Evolutionary conservation across 2,113 vertebrate species (phyloP), one percentile per base, ranked within the genome.

Genomic region (Zeus faber): DNA sequence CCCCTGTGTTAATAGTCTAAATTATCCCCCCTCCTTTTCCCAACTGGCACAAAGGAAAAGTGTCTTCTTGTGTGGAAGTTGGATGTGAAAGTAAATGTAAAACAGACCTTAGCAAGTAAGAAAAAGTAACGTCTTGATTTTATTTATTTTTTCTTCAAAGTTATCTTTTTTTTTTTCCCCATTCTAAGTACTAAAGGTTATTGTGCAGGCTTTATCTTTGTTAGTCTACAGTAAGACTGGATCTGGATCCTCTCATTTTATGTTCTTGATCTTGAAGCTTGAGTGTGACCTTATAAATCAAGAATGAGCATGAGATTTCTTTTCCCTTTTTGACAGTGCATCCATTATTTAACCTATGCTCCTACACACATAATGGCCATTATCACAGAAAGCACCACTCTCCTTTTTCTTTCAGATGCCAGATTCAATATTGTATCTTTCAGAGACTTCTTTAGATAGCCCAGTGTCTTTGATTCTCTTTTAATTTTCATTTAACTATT

Each of bases 281-380:
- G n/a, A n/a, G n/a, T n/a, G n/a, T n/a, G n/a, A n/a, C n/a, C n/a
- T 60, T 39, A 52, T 48, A n/a, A 51, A 49, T 18, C 58, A 25
- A 33, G 44, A 58, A 81, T 70, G 59, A 73, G 49, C 47, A 46
- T 16, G 41, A 58, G 35, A 51, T 62, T 65, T 44, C 49, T n/a
- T 65, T 68, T 61, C 52, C 52, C 69, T 63, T 58, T 37, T 77
- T 45, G 62, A 54, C 51, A 54, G 37, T 49, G 29, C 29, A 54
- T 81, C 33, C 61, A 70, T 77, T 77, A 72, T 78, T 80, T 58
- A 74, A 54, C 49, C 48, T 58, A 35, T 23, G 23, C 54, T 65
- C 50, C 54, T 74, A 70, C 50, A 70, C 75, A 52, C 58, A 51
- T 64, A 61, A 63, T 66, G 48, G 62, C 62, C 67, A 75, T 62